A percentile compares a stretch with the other conserved stretches of the same genome.
Evolutionary conservation across 1,140 invertebrate species (phyloP).

Genomic region (Berghia stephanieae): DNA sequence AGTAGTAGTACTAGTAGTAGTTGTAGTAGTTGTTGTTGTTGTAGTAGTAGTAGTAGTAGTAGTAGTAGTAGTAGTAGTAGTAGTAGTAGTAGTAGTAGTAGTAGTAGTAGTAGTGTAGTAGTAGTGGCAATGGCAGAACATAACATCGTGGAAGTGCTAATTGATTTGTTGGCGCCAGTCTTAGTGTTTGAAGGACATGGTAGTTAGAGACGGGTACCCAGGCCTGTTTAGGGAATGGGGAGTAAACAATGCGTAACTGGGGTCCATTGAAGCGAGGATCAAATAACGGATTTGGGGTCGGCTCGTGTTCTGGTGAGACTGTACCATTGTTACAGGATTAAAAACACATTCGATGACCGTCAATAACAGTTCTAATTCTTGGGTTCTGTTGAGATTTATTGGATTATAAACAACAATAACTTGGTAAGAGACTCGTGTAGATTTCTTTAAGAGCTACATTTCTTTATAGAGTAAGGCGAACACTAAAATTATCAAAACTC

Average conservation of each 20-base stretch:
- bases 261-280: slow-evolving; percentile 76
- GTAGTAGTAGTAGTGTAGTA: slow-evolving; percentile 14
- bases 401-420: too few relatives aligned
- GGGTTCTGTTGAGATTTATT: too few relatives aligned
- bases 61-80: slow-evolving; percentile 30
- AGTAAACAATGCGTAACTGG: too few relatives aligned
- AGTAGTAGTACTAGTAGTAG: slow-evolving; percentile 28
- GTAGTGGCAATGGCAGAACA: not conserved
- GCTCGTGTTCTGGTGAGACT: too few relatives aligned
- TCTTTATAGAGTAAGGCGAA: not conserved
- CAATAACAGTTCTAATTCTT: too few relatives aligned
- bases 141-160: too few relatives aligned
- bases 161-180: not conserved
- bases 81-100: slow-evolving; percentile 18
- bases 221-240: too few relatives aligned
- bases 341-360: too few relatives aligned
- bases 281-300: not conserved
- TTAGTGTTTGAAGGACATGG: not conserved
- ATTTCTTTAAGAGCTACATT: too few relatives aligned
- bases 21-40: slow-evolving; percentile 3
- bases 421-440: too few relatives aligned
- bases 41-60: slow-evolving; percentile 28
- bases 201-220: not conserved
- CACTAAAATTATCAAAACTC: not conserved
- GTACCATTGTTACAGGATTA: too few relatives aligned